phyloP scores from a whole-genome alignment of 2,113 vertebrate genomes.

The Rousettus leschenaultii region DNA sequence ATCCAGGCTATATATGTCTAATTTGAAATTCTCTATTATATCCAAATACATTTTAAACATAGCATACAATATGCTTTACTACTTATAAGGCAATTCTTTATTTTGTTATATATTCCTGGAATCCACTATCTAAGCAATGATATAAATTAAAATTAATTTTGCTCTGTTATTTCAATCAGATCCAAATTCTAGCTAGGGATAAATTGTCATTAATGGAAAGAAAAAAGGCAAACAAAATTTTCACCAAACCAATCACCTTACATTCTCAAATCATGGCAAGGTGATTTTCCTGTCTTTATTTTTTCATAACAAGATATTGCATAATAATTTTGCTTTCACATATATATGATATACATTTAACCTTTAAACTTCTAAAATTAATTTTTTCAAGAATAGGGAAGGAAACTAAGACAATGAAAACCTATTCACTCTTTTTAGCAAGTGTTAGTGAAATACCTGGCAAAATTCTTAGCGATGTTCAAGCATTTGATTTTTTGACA shows the following conservation, averaged over 20 bases:
- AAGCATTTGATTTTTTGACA: conserved; percentile 64
- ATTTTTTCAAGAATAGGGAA: not conserved
- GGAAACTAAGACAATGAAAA: not conserved
- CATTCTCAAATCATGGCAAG: not conserved
- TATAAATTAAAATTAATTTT: not conserved
- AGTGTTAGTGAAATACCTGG: conserved; percentile 51
- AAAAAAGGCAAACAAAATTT: not conserved
- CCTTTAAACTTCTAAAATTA: conserved; percentile 4
- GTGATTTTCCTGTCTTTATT: not conserved
- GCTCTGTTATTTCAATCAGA: not conserved
- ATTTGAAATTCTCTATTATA: not conserved
- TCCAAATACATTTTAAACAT: not conserved
- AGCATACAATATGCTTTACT: not conserved
- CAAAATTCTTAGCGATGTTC: not conserved
- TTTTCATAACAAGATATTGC: not conserved
- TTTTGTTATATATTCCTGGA: not conserved
- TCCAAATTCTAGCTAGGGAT: not conserved
- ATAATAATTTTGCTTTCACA: not conserved
- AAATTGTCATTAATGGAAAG: not conserved
- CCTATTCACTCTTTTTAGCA: not conserved
- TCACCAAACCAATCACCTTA: not conserved
- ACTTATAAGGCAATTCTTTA: not conserved
- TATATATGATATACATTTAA: not conserved
- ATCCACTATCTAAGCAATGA: not conserved
- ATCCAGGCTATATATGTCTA: not conserved